phyloP scores from a whole-genome alignment of 2,113 vertebrate species.

The Hassar affinis region DNA sequence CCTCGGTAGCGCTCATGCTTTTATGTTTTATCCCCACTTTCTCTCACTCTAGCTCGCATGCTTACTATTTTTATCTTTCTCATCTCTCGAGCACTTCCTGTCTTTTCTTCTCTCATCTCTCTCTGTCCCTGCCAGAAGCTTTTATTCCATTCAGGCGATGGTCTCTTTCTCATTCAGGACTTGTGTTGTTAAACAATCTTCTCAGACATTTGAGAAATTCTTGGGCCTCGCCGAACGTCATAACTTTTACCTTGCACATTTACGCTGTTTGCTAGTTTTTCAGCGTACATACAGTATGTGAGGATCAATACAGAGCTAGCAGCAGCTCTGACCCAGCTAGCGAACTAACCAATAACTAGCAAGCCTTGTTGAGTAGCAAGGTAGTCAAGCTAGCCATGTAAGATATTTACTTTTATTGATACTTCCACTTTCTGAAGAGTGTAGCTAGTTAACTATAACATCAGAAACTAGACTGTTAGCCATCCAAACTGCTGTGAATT shows the following conservation, averaged over 20 bases:
- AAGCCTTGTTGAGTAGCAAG: neutral
- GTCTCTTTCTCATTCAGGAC: neutral
- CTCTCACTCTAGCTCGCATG: neutral
- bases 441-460: neutral
- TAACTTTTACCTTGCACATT: neutral
- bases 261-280: neutral
- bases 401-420: neutral
- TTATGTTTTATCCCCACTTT: constrained; percentile 21
- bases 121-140: neutral
- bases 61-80: neutral
- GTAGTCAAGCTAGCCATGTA: neutral
- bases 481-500: neutral
- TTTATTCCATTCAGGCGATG: neutral
- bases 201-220: neutral
- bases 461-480: too few relatives aligned
- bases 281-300: neutral
- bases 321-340: neutral
- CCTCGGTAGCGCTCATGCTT: constrained; percentile 36
- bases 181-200: neutral
- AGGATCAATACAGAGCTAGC: neutral
- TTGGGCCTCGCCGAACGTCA: neutral
- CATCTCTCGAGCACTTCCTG: constrained; percentile 7
- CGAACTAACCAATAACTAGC: neutral
- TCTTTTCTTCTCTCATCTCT: neutral
- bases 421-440: neutral